These are phyloP conservation scores for Meloidogyne floridensis DNA, from an alignment of 1,140 invertebrate genomes.

Conservation along the genomic window DNA sequence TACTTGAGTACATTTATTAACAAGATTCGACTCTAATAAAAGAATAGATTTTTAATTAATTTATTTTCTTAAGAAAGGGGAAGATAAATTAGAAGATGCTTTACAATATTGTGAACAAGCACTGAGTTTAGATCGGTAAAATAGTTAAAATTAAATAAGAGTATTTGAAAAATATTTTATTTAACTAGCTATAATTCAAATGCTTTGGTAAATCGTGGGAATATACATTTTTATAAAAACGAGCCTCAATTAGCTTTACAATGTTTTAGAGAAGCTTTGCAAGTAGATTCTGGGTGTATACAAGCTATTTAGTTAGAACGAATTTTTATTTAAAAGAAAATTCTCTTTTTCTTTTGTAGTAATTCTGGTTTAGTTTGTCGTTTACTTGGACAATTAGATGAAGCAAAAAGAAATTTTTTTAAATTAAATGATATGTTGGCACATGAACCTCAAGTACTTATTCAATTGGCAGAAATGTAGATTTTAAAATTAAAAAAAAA, in stretches of 20 bases:
- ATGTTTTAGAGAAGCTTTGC: conserved; percentile 75
- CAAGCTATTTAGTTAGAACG: conserved; percentile 77
- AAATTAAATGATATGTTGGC: conserved; percentile 78
- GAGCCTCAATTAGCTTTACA: conserved; percentile 78
- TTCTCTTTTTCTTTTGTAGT: conserved; percentile 11
- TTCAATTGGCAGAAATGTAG: conserved; percentile 81
- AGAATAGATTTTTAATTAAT: not conserved
- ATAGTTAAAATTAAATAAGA: not conserved
- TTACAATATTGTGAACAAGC: conserved; percentile 79
- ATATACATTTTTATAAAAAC: conserved; percentile 76
- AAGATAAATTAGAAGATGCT: conserved; percentile 79
- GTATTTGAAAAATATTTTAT: not conserved
- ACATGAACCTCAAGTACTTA: conserved; percentile 81
- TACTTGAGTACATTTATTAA: too few species aligned
- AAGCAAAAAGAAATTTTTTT: conserved; percentile 79
- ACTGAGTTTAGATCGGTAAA: conserved; percentile 75
- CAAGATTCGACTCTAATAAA: too few species aligned
- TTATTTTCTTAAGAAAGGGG: conserved; percentile 47
- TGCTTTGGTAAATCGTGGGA: conserved; percentile 85
- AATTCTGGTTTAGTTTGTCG: conserved; percentile 68
- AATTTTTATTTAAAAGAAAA: not conserved
- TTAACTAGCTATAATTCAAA: conserved; percentile 73
- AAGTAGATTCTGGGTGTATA: conserved; percentile 80
- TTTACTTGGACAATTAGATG: conserved; percentile 72
- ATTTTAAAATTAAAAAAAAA: conserved; percentile 70